Percentiles rank a stretch among this genome's conserved stretches.
These are phyloP conservation scores for Halcyon smyrnensis DNA, from an alignment of 2,797 vertebrate species.

Conservation along the genomic window DNA sequence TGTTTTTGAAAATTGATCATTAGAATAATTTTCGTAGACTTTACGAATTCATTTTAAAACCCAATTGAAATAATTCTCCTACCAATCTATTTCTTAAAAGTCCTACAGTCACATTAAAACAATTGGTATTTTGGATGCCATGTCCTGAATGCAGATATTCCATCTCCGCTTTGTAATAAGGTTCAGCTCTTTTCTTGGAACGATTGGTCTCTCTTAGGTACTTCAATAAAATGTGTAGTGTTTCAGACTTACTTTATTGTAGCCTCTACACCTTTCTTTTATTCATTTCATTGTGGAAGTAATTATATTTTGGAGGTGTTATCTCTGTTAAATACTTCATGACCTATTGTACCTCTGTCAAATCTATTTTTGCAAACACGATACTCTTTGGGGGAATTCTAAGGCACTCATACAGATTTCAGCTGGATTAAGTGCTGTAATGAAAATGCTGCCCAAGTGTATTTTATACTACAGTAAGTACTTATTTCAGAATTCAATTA, in stretches of 20 bases:
- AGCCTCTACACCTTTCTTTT: not conserved
- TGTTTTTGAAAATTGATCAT: not conserved
- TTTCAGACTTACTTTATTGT: constrained; percentile 1
- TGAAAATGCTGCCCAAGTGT: constrained; percentile 44
- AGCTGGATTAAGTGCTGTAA: constrained; percentile 36
- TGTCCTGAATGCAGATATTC: not conserved
- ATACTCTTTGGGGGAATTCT: constrained; percentile 31
- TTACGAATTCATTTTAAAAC: not conserved
- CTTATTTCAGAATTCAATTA: constrained; percentile 51
- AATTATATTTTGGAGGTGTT: constrained; percentile 31
- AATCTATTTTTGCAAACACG: constrained; percentile 25
- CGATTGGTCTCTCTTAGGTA: not conserved
- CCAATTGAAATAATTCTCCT: not conserved
- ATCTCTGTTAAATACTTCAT: constrained; percentile 27
- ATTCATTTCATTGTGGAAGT: not conserved
- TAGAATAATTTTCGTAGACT: not conserved
- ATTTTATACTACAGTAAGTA: constrained; percentile 31
- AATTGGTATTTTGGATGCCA: not conserved
- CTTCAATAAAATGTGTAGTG: not conserved
- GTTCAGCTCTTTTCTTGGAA: not conserved
- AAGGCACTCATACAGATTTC: constrained; percentile 19
- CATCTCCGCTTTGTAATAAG: not conserved
- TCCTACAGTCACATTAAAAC: not conserved
- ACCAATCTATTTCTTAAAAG: not conserved
- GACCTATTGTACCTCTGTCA: constrained; percentile 9